A percentile compares a stretch with the other conserved stretches of the same genome.
Evolutionary conservation across 2,888 invertebrate genomes (phyloP).

Genomic region (Salticus scenicus): DNA sequence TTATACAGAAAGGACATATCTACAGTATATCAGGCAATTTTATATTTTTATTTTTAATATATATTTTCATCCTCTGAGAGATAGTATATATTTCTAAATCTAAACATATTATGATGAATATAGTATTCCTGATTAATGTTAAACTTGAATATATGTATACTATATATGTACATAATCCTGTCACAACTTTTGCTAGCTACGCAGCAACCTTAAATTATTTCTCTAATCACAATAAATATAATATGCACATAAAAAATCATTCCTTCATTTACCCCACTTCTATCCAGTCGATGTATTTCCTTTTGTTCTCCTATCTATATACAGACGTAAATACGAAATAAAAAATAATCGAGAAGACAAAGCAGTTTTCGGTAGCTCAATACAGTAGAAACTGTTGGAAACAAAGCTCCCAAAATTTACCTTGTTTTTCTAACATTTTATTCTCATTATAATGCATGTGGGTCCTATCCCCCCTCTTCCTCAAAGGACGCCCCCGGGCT

Average conservation of each 20-base stretch:
- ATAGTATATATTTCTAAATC: too few species aligned
- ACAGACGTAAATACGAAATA: background rate
- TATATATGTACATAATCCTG: too few species aligned
- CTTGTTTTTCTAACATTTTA: constrained; percentile 8
- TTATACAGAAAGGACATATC: too few species aligned
- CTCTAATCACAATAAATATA: background rate
- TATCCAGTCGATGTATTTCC: background rate
- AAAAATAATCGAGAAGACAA: constrained; percentile 4
- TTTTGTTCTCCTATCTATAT: background rate
- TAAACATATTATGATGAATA: too few species aligned
- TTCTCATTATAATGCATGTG: constrained; percentile 30
- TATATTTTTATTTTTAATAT: too few species aligned
- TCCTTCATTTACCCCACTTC: background rate
- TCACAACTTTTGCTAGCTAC: too few species aligned
- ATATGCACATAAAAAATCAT: background rate
- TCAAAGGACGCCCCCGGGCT: constrained; percentile 5
- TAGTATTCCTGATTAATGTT: too few species aligned
- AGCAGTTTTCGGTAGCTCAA: background rate
- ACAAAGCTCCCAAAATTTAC: constrained; percentile 1
- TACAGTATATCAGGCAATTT: too few species aligned
- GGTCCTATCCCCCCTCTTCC: too few species aligned
- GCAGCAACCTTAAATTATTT: background rate
- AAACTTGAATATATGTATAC: too few species aligned
- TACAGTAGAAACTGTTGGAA: background rate
- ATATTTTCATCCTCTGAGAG: too few species aligned